Conservation (phyloP, 2,888 invertebrate genomes). For the Lomographa bimaculata region DNA sequence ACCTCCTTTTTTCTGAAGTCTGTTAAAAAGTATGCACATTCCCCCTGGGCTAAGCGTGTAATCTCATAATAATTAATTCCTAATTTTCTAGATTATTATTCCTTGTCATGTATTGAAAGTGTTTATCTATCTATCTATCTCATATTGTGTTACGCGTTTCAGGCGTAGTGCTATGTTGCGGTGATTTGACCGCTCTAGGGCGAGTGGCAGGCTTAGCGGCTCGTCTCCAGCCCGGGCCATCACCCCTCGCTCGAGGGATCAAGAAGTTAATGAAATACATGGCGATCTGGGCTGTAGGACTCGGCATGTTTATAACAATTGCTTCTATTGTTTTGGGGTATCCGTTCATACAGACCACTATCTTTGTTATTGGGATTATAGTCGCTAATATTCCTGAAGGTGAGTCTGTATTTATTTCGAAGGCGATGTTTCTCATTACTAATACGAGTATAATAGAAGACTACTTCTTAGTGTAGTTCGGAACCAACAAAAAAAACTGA, state of each 20-base stretch:
- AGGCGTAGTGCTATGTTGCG: constrained; percentile 93
- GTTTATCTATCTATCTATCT: no score
- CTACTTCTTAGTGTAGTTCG: no score
- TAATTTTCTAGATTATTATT: no score
- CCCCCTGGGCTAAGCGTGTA: no score
- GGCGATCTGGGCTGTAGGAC: constrained; percentile 94
- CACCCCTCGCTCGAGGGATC: constrained; percentile 98
- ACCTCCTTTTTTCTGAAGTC: no score
- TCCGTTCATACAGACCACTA: constrained; percentile 98
- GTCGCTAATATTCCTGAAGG: constrained; percentile 99
- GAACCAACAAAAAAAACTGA: no score
- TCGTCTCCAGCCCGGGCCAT: constrained; percentile 95
- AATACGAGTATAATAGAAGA: no score
- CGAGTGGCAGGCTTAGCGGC: constrained; percentile 96
- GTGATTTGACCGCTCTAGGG: constrained; percentile 92
- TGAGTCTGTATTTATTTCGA: constrained; percentile 23
- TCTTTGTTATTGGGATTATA: constrained; percentile 98
- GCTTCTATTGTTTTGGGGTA: constrained; percentile 97
- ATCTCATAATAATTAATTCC: no score
- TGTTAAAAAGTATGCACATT: no score
- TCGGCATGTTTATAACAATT: constrained; percentile 96
- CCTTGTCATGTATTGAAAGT: no score
- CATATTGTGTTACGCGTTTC: no score
- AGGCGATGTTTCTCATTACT: no score
- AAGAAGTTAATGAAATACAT: constrained; percentile 98